These are phyloP conservation scores for Oriolus oriolus DNA, from an alignment of 2,113 vertebrate genomes.

Conservation along the genomic window DNA sequence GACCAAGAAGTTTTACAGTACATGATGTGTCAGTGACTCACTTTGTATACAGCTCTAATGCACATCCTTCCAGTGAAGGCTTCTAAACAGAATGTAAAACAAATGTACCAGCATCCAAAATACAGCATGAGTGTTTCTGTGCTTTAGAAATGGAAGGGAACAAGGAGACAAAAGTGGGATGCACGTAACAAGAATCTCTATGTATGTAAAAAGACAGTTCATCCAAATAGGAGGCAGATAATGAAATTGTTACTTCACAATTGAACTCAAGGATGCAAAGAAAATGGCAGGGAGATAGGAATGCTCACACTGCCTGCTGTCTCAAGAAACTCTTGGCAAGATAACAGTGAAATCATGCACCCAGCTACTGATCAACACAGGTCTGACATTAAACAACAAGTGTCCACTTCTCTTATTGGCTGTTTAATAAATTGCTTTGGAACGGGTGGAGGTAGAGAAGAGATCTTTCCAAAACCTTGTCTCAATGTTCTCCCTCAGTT, in stretches of 20 bases:
- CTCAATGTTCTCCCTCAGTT: slow-evolving; percentile 18
- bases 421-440: slow-evolving; percentile 39
- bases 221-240: not conserved
- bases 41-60: slow-evolving; percentile 21
- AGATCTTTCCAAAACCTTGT: slow-evolving; percentile 32
- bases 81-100: not conserved
- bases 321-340: not conserved
- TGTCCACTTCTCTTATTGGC: slow-evolving; percentile 3
- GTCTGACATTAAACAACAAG: slow-evolving; percentile 14
- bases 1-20: not conserved
- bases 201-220: not conserved
- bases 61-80: not conserved
- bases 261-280: not conserved
- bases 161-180: not conserved
- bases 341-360: not conserved
- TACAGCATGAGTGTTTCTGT: not conserved
- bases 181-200: not conserved
- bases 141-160: not conserved
- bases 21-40: slow-evolving; percentile 5
- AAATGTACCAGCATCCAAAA: not conserved
- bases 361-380: not conserved
- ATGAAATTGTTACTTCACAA: not conserved
- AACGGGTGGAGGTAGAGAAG: not conserved
- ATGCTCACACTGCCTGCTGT: not conserved
- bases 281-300: not conserved